phyloP scores from a whole-genome alignment of 2,888 invertebrate species.

The Hypsopygia costalis region DNA sequence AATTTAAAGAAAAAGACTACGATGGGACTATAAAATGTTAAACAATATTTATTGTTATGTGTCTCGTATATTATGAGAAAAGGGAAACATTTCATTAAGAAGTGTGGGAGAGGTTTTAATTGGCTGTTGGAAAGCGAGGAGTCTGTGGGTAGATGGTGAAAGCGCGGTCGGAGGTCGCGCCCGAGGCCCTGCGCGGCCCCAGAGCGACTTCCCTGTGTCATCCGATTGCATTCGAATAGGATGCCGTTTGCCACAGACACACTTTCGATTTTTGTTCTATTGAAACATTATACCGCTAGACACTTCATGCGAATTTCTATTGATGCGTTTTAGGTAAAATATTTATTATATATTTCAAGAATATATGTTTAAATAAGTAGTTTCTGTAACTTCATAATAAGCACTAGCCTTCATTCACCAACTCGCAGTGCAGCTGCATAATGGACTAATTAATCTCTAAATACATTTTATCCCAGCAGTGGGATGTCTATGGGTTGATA shows the following conservation, averaged over 20 bases:
- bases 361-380: too few relatives aligned
- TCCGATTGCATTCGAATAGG: conserved; percentile 18
- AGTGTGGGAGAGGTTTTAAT: conserved; percentile 24
- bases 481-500: too few relatives aligned
- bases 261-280: conserved; percentile 20
- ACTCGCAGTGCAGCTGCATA: too few relatives aligned
- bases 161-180: conserved; percentile 54
- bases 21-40: conserved; percentile 2
- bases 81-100: conserved; percentile 8
- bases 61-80: conserved; percentile 13
- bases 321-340: too few relatives aligned
- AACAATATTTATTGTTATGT: conserved; percentile 3
- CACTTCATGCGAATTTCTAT: too few relatives aligned
- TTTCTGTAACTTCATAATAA: too few relatives aligned
- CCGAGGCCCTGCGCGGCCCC: conserved; percentile 22
- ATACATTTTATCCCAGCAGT: too few relatives aligned
- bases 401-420: too few relatives aligned
- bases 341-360: too few relatives aligned
- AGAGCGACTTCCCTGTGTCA: conserved; percentile 18
- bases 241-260: conserved; percentile 11
- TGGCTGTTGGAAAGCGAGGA: conserved; percentile 30
- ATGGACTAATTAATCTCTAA: too few relatives aligned
- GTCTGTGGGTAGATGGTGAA: conserved; percentile 45
- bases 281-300: too few relatives aligned
- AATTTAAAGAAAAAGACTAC: not conserved